A percentile compares a stretch with the other conserved stretches of the same genome.
These are phyloP conservation scores for Ctenochaetus hawaiiensis DNA, from an alignment of 2,797 vertebrate species.

Conservation along the genomic window DNA sequence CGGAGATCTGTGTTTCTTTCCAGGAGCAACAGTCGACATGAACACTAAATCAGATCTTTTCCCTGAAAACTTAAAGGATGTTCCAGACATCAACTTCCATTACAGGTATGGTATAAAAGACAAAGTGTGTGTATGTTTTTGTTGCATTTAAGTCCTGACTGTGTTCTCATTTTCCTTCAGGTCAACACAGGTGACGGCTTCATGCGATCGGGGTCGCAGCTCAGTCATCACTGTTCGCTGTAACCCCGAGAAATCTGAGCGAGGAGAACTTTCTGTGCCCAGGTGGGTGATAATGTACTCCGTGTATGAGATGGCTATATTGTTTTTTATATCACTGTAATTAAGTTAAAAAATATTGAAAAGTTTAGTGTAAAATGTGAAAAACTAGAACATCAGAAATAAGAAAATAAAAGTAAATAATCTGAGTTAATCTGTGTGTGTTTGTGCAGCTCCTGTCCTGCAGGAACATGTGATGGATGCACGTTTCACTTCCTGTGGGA, in stretches of 20 bases:
- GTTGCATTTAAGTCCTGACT: conserved; percentile 3
- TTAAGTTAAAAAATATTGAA: too few species aligned
- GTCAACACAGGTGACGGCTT: conserved; percentile 90
- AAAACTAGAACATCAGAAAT: neutral
- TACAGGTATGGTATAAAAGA: conserved; percentile 87
- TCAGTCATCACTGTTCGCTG: conserved; percentile 93
- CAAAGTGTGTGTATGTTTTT: neutral
- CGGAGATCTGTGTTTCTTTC: neutral
- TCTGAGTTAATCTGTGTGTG: conserved; percentile 2
- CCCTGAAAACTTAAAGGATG: conserved; percentile 79
- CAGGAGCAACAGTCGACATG: conserved; percentile 92
- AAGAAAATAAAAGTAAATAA: too few species aligned
- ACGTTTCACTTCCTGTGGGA: conserved; percentile 96
- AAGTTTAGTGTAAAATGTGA: too few species aligned
- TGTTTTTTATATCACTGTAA: too few species aligned
- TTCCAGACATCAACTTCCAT: conserved; percentile 96
- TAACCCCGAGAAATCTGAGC: conserved; percentile 86
- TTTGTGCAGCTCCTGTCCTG: conserved; percentile 90
- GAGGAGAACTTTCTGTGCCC: conserved; percentile 90
- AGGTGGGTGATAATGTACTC: conserved; percentile 79
- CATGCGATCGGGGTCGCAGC: conserved; percentile 92
- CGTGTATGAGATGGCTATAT: neutral
- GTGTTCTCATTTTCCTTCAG: conserved; percentile 70
- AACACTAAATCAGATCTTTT: conserved; percentile 89
- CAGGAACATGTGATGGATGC: conserved; percentile 96